Conservation (phyloP, 1,140 invertebrate species). For the Nasonia vitripennis region DNA sequence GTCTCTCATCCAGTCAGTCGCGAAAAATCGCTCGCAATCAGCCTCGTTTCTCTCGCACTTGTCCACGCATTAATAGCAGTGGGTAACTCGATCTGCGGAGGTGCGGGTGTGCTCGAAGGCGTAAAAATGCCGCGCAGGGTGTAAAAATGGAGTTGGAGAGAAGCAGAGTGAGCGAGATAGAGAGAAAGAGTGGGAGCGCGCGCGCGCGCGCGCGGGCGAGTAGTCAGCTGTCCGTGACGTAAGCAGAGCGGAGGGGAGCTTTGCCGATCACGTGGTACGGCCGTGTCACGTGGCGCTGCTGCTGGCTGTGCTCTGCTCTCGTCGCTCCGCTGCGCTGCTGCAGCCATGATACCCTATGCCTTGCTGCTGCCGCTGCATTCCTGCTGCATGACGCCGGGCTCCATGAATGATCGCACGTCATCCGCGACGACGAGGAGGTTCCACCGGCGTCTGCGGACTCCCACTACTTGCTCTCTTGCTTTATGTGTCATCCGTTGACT, state of each 20-base stretch:
- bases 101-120: not conserved
- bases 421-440: constrained; percentile 50
- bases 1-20: not conserved
- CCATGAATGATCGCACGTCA: constrained; percentile 72
- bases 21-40: constrained; percentile 21
- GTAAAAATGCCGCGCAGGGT: not conserved
- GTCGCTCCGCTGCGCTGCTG: constrained; percentile 52
- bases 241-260: constrained; percentile 52
- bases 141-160: not conserved
- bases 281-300: constrained; percentile 66
- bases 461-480: constrained; percentile 50
- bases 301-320: constrained; percentile 52
- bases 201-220: not conserved
- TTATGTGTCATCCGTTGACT: constrained; percentile 43
- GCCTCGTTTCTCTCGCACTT: not conserved
- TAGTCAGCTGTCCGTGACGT: constrained; percentile 73
- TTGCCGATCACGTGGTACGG: constrained; percentile 58
- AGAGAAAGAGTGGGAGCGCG: not conserved
- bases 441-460: constrained; percentile 42
- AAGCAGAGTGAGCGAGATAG: not conserved
- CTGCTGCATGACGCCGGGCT: constrained; percentile 67
- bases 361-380: constrained; percentile 62
- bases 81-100: constrained; percentile 32
- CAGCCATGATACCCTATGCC: constrained; percentile 57
- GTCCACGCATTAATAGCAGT: constrained; percentile 24